Evolutionary conservation across 2,888 invertebrate species (phyloP).

Genomic region (Odontocerum albicorne): DNA sequence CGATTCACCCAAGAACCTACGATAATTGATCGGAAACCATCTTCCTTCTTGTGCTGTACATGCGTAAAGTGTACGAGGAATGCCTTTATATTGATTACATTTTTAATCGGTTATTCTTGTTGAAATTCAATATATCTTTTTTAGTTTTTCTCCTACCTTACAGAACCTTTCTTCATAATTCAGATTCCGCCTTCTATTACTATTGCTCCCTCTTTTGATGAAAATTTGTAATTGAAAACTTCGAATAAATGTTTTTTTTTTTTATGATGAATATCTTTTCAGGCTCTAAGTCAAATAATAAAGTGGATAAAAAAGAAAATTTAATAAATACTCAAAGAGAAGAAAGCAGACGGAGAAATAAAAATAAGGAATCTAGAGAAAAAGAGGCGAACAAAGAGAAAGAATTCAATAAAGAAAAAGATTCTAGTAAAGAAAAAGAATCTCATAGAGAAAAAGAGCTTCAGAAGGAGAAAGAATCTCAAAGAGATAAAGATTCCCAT

Average conservation of each 20-base stretch:
- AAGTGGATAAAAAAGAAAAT: conserved; percentile 52
- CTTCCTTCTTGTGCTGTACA: too few relatives aligned
- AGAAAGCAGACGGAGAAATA: conserved; percentile 49
- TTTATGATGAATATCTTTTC: conserved; percentile 4
- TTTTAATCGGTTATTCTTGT: too few relatives aligned
- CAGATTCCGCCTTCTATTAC: too few relatives aligned
- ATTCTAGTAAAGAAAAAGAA: conserved; percentile 39
- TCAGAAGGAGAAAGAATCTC: conserved; percentile 30
- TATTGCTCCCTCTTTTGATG: too few relatives aligned
- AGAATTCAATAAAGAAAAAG: conserved; percentile 14
- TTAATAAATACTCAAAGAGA: conserved; percentile 55
- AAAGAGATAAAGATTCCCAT: conserved; percentile 41
- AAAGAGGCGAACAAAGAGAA: conserved; percentile 19
- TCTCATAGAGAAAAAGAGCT: conserved; percentile 38
- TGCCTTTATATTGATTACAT: too few relatives aligned
- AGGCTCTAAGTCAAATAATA: conserved; percentile 41
- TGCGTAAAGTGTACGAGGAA: too few relatives aligned
- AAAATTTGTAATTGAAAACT: not conserved
- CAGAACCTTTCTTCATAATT: too few relatives aligned
- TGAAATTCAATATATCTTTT: too few relatives aligned
- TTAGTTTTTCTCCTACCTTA: too few relatives aligned
- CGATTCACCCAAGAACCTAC: too few relatives aligned
- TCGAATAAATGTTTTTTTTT: not conserved
- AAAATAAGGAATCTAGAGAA: conserved; percentile 22
- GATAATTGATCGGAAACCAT: too few relatives aligned